Conservation (phyloP, 2,888 invertebrate genomes). For the Pristionchus fissidentatus region DNA sequence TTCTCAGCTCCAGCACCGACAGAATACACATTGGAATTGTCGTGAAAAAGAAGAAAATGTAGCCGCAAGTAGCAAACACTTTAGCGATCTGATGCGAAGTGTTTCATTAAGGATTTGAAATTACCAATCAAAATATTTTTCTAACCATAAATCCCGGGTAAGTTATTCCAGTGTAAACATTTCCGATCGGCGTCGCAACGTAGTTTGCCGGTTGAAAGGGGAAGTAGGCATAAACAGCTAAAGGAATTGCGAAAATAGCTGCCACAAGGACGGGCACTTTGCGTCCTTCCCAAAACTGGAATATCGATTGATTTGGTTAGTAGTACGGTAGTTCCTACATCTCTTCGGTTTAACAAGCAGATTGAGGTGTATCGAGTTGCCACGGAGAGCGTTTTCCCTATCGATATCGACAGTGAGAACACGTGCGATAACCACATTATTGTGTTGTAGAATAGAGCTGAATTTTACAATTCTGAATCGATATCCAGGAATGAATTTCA, state of each 20-base stretch:
- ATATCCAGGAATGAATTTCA: neutral
- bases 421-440: neutral
- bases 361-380: neutral
- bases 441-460: neutral
- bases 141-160: neutral
- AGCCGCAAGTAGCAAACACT: neutral
- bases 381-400: neutral
- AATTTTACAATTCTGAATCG: neutral
- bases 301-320: neutral
- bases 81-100: neutral
- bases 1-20: neutral
- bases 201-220: neutral
- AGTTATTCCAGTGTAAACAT: neutral
- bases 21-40: constrained; percentile 29
- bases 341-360: neutral
- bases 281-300: constrained; percentile 13
- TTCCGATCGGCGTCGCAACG: neutral
- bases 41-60: neutral
- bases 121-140: neutral
- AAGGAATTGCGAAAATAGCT: neutral
- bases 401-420: neutral
- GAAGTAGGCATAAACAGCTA: neutral
- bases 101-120: neutral
- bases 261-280: neutral
- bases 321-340: neutral